Evolutionary conservation across 1,140 invertebrate genomes (phyloP), one percentile per base, ranked within the genome.

Genomic region (Cryptotermes secundus): DNA sequence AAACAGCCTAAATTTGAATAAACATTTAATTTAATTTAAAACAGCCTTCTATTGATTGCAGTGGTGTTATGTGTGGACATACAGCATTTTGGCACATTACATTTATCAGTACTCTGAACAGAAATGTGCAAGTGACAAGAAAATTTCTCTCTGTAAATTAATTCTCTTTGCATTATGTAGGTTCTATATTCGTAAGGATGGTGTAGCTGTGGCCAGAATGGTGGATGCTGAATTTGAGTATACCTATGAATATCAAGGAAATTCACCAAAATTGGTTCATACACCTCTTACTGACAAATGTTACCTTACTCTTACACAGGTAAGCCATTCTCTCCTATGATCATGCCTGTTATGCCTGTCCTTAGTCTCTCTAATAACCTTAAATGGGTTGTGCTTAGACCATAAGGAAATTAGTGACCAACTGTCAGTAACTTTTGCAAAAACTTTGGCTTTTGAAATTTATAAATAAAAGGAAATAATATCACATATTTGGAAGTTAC

Each of bases 201-300:
- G 92, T 86, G 91, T 92, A 85, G 91, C 95, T 6, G 89, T 92
- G 26, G 90, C 95, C 26, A 93, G 92, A 89, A 96, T 94, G 94
- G 98, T 96, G 6, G 95, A 97, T 89, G 96, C 98, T 6, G 93
- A 97, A 90, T 98, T 99, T 91, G 92, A 95, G 49, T 99, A 99
- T 89, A 96, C 97, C 14, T 99, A 97, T 90, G 99, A 99, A 90
- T 99, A 99, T 90, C 96, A 99, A 88, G 98, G 98, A 34, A 96
- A 97, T 90, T 93, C 94, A 72, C 93, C 95, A 79, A 97, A 97
- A 90, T 91, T 99, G 83, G 98, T 99, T 0, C 94, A 97, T 87
- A 99, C 98, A 0, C 95, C 96, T 34, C 91, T 99, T 31, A 99
- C 97, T 4, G 97, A 99, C 89, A 96, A 97, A 88, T 99, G 98